A percentile compares a stretch with the other conserved stretches of the same genome.
Conservation (phyloP, 2,797 vertebrate species). For the Pangasius mekongensis region DNA sequence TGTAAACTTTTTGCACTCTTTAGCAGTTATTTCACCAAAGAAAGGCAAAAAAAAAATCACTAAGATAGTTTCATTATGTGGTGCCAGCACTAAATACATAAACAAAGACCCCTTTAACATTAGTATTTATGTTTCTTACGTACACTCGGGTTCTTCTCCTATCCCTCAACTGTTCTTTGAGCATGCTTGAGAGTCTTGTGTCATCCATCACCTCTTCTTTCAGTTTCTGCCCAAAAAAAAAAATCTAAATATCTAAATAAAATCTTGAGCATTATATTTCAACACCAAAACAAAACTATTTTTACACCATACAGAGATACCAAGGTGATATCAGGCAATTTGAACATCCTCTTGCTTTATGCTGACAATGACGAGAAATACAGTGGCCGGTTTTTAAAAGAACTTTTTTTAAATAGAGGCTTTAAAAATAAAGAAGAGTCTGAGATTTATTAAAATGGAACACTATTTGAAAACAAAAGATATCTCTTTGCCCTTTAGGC, state of each 20-base stretch:
- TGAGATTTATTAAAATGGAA: constrained; percentile 1
- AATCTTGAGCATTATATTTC: neutral
- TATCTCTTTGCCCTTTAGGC: neutral
- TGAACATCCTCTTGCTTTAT: neutral
- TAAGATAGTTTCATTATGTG: neutral
- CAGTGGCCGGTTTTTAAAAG: neutral
- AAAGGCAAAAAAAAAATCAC: neutral
- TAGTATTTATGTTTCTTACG: constrained; percentile 36
- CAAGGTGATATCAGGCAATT: neutral
- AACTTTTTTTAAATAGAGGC: neutral
- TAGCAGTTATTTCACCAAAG: neutral
- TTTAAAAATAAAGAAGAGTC: neutral
- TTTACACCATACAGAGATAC: neutral
- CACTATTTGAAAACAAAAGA: neutral
- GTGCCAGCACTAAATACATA: neutral
- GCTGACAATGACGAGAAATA: neutral
- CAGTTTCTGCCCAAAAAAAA: constrained; percentile 74
- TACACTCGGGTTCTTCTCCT: constrained; percentile 77
- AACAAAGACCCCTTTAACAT: neutral
- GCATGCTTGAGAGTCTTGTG: constrained; percentile 74
- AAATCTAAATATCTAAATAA: neutral
- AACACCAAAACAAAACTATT: neutral
- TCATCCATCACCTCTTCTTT: constrained; percentile 82
- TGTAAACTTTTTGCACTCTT: neutral
- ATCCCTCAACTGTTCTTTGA: constrained; percentile 85